These are phyloP conservation scores for Pachydiplax longipennis DNA, from an alignment of 2,888 invertebrate species.

Conservation along the genomic window DNA sequence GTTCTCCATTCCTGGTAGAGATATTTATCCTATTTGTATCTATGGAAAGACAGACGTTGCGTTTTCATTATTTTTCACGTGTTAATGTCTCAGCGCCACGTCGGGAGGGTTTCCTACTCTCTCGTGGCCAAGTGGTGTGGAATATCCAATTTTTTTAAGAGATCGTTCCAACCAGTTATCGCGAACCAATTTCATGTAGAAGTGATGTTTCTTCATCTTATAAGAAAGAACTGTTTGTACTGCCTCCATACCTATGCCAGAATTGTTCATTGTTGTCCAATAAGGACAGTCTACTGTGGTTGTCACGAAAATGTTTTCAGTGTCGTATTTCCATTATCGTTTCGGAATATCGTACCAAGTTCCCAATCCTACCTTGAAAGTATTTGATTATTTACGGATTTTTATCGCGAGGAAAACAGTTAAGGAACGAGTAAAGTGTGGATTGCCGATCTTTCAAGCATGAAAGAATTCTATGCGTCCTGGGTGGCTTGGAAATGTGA, in stretches of 20 bases:
- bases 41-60: neutral
- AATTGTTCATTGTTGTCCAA: neutral
- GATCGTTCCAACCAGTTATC: neutral
- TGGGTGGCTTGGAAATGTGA: too few species aligned
- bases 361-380: neutral
- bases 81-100: neutral
- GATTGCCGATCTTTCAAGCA: too few species aligned
- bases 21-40: conserved; percentile 2
- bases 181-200: neutral
- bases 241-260: neutral
- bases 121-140: too few species aligned
- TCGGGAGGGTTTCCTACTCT: neutral
- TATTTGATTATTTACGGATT: too few species aligned
- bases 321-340: neutral
- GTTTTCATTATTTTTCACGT: neutral
- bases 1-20: neutral
- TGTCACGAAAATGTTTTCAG: neutral
- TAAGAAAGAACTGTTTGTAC: neutral
- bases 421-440: too few species aligned
- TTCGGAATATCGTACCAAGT: neutral
- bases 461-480: too few species aligned
- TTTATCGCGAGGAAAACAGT: too few species aligned
- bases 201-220: neutral
- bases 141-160: neutral
- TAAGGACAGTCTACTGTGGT: neutral